Conservation (phyloP, 2,113 vertebrate genomes). For the Antigone vipio region DNA sequence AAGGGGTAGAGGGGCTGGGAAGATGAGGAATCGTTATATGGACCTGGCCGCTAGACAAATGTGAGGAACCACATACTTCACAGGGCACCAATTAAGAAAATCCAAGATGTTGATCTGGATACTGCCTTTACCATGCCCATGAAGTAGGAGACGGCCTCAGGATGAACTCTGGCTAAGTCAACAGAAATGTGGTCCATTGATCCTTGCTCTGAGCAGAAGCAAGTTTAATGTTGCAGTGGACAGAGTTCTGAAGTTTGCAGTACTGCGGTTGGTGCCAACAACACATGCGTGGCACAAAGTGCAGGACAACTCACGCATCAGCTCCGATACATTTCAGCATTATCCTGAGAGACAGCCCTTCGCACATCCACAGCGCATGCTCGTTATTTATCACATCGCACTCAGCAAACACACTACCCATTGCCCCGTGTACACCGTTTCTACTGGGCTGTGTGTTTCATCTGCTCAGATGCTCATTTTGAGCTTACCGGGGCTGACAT, state of each 20-base stretch:
- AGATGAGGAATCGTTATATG: background rate
- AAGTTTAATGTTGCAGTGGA: accelerated
- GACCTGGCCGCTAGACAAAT: too few species aligned
- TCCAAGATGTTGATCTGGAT: background rate
- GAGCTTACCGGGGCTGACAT: background rate
- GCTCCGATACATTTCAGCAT: accelerated
- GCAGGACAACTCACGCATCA: background rate
- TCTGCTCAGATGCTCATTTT: background rate
- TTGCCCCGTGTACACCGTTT: accelerated
- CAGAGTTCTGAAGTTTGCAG: background rate
- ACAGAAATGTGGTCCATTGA: too few species aligned
- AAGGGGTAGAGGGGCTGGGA: background rate
- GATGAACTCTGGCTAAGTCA: background rate
- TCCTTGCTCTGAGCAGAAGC: background rate
- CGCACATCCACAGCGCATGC: accelerated
- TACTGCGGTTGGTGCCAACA: background rate
- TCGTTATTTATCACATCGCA: background rate
- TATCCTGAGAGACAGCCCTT: background rate
- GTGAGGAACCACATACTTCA: accelerated
- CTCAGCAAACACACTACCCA: accelerated
- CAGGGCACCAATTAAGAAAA: background rate
- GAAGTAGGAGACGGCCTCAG: background rate
- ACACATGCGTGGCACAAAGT: accelerated
- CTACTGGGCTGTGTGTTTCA: background rate
- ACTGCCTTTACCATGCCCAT: background rate